These are phyloP conservation scores for Oryzias javanicus DNA, from an alignment of 2,113 vertebrate genomes.

Conservation along the genomic window DNA sequence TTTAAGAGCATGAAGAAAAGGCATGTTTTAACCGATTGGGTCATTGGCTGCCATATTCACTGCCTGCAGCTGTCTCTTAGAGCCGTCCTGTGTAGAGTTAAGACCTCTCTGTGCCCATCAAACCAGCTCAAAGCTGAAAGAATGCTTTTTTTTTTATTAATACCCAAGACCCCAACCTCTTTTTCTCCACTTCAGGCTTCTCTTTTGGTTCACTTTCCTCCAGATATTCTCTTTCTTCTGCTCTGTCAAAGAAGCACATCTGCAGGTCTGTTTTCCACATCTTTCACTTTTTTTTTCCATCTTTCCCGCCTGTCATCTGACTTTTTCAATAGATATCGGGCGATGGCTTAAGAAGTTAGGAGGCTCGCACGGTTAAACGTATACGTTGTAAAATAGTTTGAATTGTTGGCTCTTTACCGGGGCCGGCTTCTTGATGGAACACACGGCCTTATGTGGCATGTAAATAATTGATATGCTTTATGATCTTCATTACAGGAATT, in stretches of 20 bases:
- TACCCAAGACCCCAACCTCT: conserved; percentile 25
- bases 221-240: conserved; percentile 12
- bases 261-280: conserved; percentile 26
- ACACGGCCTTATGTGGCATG: conserved; percentile 28
- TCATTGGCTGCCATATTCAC: conserved; percentile 43
- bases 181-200: conserved; percentile 19
- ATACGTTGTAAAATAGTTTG: conserved; percentile 31
- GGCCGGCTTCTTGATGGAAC: conserved; percentile 10
- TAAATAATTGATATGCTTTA: conserved; percentile 60
- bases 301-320: conserved; percentile 14
- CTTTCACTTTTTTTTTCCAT: neutral
- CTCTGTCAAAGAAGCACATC: conserved; percentile 24
- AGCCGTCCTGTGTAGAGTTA: conserved; percentile 53
- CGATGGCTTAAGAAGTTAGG: neutral
- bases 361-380: conserved; percentile 1
- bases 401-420: conserved; percentile 12
- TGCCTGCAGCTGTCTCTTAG: conserved; percentile 54
- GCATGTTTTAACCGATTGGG: conserved; percentile 29
- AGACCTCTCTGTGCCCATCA: conserved; percentile 45
- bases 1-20: conserved; percentile 15
- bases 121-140: conserved; percentile 52
- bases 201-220: conserved; percentile 15
- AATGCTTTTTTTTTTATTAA: conserved; percentile 42
- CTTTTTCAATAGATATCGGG: conserved; percentile 8
- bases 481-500: conserved; percentile 55